Conservation (phyloP, 1,140 invertebrate species). For the Holotrichia oblita region DNA sequence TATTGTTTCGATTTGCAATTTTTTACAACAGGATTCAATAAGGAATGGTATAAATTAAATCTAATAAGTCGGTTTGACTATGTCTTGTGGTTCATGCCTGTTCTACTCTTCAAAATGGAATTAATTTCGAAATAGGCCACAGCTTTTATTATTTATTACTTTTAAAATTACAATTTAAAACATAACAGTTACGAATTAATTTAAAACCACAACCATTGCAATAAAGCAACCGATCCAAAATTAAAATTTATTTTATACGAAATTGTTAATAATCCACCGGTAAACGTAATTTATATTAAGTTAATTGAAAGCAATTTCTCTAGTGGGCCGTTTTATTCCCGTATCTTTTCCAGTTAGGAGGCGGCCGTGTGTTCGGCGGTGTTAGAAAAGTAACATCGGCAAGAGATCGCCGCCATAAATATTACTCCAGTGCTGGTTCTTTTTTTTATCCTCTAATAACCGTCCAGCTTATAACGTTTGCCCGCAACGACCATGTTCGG, state of each 20-base stretch:
- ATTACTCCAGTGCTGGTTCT: constrained; percentile 22
- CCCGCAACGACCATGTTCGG: constrained; percentile 56
- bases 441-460: constrained; percentile 36
- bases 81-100: too few relatives aligned
- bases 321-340: constrained; percentile 34
- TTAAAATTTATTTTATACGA: constrained; percentile 20
- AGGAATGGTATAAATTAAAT: too few relatives aligned
- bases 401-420: constrained; percentile 34
- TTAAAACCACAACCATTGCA: neutral
- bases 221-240: constrained; percentile 1
- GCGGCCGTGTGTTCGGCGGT: neutral
- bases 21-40: too few relatives aligned
- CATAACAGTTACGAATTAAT: neutral
- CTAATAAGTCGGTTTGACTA: too few relatives aligned
- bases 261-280: constrained; percentile 21
- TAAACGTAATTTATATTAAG: constrained; percentile 33
- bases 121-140: too few relatives aligned
- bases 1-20: too few relatives aligned
- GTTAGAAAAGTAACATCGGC: neutral
- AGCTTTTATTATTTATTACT: neutral
- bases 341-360: constrained; percentile 6
- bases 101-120: too few relatives aligned
- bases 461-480: constrained; percentile 53
- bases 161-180: neutral
- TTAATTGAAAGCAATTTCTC: constrained; percentile 31